phyloP scores from a whole-genome alignment of 2,888 invertebrate genomes.

The Gnatocerus cornutus region DNA sequence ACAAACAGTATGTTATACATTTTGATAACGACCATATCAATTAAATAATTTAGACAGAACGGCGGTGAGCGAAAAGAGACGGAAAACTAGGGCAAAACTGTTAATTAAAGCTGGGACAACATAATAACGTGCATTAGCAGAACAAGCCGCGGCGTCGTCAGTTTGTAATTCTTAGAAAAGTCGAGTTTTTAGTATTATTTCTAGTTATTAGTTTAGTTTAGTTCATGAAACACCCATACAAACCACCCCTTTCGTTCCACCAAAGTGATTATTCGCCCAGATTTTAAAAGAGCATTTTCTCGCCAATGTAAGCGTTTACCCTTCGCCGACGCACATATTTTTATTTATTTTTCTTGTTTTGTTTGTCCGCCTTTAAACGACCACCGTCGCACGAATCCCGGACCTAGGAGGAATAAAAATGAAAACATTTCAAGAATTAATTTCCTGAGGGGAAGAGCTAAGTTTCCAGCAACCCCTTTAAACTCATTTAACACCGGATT shows the following conservation, averaged over 20 bases:
- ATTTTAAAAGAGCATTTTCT: background rate
- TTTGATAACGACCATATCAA: conserved; percentile 29
- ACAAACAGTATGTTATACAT: conserved; percentile 39
- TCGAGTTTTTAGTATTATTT: too few relatives aligned
- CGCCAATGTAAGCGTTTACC: background rate
- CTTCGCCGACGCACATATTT: conserved; percentile 2
- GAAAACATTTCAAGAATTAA: conserved; percentile 11
- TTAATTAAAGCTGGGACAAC: conserved; percentile 21
- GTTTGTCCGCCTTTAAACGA: conserved; percentile 7
- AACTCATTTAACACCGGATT: background rate
- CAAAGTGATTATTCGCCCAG: background rate
- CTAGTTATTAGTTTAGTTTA: too few relatives aligned
- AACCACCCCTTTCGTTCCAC: background rate
- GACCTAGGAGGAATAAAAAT: background rate
- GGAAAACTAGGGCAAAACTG: conserved; percentile 6
- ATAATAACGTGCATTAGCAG: conserved; percentile 15
- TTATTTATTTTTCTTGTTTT: conserved; percentile 1
- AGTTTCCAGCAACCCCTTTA: too few relatives aligned
- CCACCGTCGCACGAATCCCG: too few relatives aligned
- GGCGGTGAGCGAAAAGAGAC: background rate
- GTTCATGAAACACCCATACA: too few relatives aligned
- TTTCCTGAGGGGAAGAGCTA: background rate
- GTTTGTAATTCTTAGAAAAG: conserved; percentile 21
- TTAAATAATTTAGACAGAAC: conserved; percentile 26
- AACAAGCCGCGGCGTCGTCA: conserved; percentile 5